Conservation (phyloP, 2,113 vertebrate genomes). For the Motacilla tschutschensis region DNA sequence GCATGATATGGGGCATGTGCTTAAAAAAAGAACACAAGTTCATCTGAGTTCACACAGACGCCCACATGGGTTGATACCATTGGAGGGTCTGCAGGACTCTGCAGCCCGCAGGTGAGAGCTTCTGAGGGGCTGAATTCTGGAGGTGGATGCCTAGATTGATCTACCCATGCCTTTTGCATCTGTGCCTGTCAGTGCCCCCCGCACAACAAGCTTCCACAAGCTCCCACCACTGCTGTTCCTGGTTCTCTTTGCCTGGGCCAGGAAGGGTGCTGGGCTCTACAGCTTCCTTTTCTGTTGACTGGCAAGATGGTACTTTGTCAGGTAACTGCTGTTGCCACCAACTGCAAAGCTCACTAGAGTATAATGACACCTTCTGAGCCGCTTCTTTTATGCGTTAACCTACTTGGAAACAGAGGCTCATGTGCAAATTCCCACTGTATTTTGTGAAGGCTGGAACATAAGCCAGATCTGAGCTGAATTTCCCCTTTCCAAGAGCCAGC, state of each 20-base stretch:
- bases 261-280: constrained; percentile 9
- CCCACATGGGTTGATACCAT: rapidly evolving
- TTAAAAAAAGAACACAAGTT: neutral
- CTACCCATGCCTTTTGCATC: neutral
- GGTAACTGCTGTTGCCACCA: constrained; percentile 61
- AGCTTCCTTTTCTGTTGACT: constrained; percentile 54
- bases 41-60: neutral
- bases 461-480: constrained; percentile 57
- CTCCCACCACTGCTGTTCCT: neutral
- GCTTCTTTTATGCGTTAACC: constrained; percentile 56
- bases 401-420: constrained; percentile 65
- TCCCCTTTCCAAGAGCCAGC: constrained; percentile 50
- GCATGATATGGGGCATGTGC: neutral
- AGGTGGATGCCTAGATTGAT: neutral
- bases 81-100: neutral
- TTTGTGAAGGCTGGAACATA: constrained; percentile 39
- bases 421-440: constrained; percentile 58
- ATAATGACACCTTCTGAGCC: constrained; percentile 48
- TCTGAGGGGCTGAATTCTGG: neutral
- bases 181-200: neutral
- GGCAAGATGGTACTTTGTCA: constrained; percentile 60
- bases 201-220: rapidly evolving
- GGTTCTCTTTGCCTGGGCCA: neutral
- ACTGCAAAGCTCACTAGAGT: constrained; percentile 40
- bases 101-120: neutral